Evolutionary conservation across 2,888 invertebrate genomes (phyloP).

Genomic region (Colletes collaris): DNA sequence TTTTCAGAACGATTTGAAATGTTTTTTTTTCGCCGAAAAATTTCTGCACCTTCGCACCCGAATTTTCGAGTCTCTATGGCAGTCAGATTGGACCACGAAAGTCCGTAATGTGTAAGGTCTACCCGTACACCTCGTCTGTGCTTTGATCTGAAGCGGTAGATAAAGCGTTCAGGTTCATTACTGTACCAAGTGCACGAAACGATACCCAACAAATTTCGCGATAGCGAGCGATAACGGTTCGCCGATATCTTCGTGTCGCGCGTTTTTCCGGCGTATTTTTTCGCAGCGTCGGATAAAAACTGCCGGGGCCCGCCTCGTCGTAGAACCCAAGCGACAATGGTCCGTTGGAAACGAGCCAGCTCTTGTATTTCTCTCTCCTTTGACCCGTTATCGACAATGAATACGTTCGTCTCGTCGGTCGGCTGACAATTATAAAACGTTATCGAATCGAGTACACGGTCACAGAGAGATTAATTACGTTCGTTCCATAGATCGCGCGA

Average conservation of each 20-base stretch:
- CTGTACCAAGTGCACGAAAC: neutral
- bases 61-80: no score
- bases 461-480: constrained; percentile 22
- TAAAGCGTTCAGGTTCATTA: no score
- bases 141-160: no score
- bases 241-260: constrained; percentile 49
- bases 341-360: constrained; percentile 67
- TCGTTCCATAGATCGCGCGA: constrained; percentile 16
- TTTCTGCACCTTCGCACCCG: no score
- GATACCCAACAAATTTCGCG: constrained; percentile 33
- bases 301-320: constrained; percentile 29
- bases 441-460: constrained; percentile 1
- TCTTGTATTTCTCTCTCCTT: constrained; percentile 27
- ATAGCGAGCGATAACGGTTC: constrained; percentile 37
- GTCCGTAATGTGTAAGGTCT: no score
- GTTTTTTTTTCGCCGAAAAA: no score
- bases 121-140: no score
- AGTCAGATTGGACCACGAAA: no score
- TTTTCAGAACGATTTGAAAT: no score
- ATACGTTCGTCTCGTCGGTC: constrained; percentile 22
- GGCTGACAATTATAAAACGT: constrained; percentile 33
- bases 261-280: constrained; percentile 39
- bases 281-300: constrained; percentile 51
- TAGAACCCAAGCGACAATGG: constrained; percentile 65
- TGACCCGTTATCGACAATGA: constrained; percentile 24